Evolutionary conservation across 1,140 invertebrate genomes (phyloP).

Genomic region (Artemia franciscana): DNA sequence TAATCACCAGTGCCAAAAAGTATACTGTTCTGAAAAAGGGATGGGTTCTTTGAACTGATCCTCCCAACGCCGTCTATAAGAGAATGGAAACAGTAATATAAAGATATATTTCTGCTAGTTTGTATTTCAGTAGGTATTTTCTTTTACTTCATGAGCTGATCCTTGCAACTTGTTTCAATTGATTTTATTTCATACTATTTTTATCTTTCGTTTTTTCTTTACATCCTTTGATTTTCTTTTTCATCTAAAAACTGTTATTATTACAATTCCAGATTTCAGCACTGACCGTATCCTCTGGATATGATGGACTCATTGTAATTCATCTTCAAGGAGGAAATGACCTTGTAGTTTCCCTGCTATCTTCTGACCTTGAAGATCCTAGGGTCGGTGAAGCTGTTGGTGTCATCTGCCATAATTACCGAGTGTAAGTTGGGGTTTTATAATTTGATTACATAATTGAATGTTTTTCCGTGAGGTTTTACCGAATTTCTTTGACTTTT

Average conservation of each 20-base stretch:
- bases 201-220: slow-evolving; percentile 7
- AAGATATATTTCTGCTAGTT: neutral
- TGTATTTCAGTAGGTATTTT: slow-evolving; percentile 1
- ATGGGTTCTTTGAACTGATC: too few species aligned
- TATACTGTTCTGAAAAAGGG: too few species aligned
- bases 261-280: slow-evolving; percentile 36
- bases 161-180: slow-evolving; percentile 2
- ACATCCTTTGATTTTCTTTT: neutral
- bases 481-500: too few species aligned
- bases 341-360: slow-evolving; percentile 51
- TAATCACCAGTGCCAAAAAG: too few species aligned
- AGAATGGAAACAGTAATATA: too few species aligned
- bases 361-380: slow-evolving; percentile 30
- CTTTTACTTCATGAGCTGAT: too few species aligned
- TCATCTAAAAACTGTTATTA: neutral
- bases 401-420: slow-evolving; percentile 42
- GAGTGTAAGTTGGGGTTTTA: slow-evolving; percentile 33
- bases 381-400: slow-evolving; percentile 64
- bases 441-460: too few species aligned
- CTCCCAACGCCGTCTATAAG: too few species aligned
- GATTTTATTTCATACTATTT: neutral
- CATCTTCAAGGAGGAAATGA: slow-evolving; percentile 73
- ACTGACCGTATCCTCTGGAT: slow-evolving; percentile 49
- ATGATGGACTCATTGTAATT: slow-evolving; percentile 68
- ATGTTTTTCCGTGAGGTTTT: too few species aligned